Conservation (phyloP, 2,113 vertebrate species). For the Balaenoptera acutorostrata region DNA sequence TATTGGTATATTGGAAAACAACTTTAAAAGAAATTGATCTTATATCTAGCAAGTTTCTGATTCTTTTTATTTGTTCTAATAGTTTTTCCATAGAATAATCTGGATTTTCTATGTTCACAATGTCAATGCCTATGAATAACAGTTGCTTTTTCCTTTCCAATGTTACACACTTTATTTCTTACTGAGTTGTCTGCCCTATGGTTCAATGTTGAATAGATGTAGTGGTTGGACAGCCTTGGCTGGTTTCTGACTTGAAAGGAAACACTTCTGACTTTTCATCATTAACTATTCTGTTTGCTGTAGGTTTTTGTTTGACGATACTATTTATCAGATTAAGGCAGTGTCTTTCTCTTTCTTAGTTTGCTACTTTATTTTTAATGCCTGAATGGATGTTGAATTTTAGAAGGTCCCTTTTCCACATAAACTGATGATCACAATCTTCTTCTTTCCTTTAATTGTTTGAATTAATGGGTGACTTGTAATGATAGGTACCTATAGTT, state of each 20-base stretch:
- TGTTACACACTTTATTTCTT: not conserved
- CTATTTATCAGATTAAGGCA: constrained; percentile 23
- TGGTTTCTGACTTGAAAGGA: constrained; percentile 44
- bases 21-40: not conserved
- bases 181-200: not conserved
- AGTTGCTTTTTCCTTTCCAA: not conserved
- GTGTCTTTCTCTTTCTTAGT: not conserved
- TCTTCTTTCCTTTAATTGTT: not conserved
- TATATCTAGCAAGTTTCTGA: not conserved
- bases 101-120: not conserved
- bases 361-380: constrained; percentile 22
- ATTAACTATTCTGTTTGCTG: constrained; percentile 42
- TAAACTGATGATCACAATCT: constrained; percentile 1
- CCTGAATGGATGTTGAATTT: not conserved
- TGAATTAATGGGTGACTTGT: not conserved
- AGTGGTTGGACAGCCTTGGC: not conserved
- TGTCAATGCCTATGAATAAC: not conserved
- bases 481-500: not conserved
- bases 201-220: not conserved
- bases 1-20: not conserved
- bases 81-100: not conserved
- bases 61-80: not conserved
- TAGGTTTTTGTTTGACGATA: constrained; percentile 35
- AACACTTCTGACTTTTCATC: constrained; percentile 4
- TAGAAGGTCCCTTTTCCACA: not conserved